These are phyloP conservation scores for Cerastis rubricosa DNA, from an alignment of 2,888 invertebrate genomes.

Conservation along the genomic window DNA sequence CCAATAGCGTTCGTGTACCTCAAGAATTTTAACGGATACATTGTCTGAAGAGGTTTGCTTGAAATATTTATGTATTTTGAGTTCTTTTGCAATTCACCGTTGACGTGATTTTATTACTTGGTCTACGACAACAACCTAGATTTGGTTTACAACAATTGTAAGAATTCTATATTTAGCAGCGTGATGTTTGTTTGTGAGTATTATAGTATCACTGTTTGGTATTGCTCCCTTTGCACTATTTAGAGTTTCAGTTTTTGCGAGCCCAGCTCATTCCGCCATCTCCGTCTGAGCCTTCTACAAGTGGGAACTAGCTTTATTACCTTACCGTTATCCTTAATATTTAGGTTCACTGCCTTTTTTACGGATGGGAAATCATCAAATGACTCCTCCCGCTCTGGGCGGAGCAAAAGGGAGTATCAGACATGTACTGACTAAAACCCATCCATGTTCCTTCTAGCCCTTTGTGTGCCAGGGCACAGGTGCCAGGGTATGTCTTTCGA, in stretches of 20 bases:
- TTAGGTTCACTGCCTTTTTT: background rate
- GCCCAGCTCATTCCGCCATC: background rate
- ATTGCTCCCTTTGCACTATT: background rate
- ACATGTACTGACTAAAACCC: too few relatives aligned
- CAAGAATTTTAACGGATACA: slow-evolving; percentile 38
- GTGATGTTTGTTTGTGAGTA: slow-evolving; percentile 2
- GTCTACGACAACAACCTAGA: slow-evolving; percentile 25
- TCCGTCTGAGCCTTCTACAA: background rate
- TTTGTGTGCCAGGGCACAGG: too few relatives aligned
- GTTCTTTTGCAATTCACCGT: slow-evolving; percentile 13
- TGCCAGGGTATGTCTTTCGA: too few relatives aligned
- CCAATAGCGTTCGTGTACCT: slow-evolving; percentile 25
- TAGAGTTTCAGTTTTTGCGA: background rate
- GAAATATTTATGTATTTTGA: slow-evolving; percentile 31
- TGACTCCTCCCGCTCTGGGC: too few relatives aligned
- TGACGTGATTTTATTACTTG: slow-evolving; percentile 34
- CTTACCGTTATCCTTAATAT: background rate
- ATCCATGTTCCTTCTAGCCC: too few relatives aligned
- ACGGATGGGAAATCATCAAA: too few relatives aligned
- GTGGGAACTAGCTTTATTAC: background rate
- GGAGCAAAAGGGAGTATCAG: too few relatives aligned
- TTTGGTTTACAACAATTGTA: slow-evolving; percentile 34
- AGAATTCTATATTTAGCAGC: slow-evolving; percentile 25
- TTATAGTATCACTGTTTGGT: background rate
- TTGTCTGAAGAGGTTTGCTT: slow-evolving; percentile 33